These are phyloP conservation scores for Andricus curvator DNA, from an alignment of 2,888 invertebrate genomes.

Conservation along the genomic window DNA sequence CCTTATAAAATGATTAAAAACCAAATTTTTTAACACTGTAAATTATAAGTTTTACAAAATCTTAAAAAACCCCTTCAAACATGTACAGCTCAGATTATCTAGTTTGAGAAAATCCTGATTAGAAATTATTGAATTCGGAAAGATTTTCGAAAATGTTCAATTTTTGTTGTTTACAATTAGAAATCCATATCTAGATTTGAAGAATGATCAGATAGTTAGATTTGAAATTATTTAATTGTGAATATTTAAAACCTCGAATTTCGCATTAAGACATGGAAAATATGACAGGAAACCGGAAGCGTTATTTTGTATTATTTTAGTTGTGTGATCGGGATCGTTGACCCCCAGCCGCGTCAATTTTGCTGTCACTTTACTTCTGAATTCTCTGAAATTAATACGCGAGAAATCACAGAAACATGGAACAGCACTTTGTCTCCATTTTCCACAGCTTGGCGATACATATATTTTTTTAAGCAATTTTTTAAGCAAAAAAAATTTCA, in stretches of 20 bases:
- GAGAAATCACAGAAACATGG: constrained; percentile 32
- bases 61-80: no score
- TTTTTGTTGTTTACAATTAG: no score
- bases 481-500: background rate
- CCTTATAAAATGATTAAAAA: no score
- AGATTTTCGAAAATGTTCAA: background rate
- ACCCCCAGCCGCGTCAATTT: constrained; percentile 22
- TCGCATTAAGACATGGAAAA: no score
- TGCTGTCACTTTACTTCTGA: constrained; percentile 21
- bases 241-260: no score
- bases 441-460: background rate
- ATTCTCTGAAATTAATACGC: constrained; percentile 36
- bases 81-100: no score
- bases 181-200: background rate
- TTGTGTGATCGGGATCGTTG: constrained; percentile 28
- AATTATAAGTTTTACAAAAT: no score
- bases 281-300: no score
- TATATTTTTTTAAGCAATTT: background rate
- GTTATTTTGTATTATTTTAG: constrained; percentile 12
- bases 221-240: no score
- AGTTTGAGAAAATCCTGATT: no score
- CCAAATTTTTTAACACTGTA: no score
- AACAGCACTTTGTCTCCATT: constrained; percentile 33
- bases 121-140: background rate
- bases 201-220: background rate